Evolutionary conservation across 1,140 invertebrate genomes (phyloP).

Genomic region (Zelostemma sp.): DNA sequence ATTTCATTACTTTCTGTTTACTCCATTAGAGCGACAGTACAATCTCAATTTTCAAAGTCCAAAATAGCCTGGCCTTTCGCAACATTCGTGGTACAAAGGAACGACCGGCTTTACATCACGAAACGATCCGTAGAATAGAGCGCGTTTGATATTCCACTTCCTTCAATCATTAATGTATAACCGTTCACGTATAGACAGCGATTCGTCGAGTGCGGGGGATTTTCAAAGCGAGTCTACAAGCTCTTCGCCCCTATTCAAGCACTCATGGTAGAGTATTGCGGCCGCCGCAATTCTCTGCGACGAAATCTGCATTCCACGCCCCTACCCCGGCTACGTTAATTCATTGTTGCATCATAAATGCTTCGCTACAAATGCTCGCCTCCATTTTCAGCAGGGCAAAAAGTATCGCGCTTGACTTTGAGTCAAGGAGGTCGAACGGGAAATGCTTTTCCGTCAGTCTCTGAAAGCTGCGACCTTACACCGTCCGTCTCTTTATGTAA

Average conservation of each 20-base stretch:
- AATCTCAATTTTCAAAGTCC: not conserved
- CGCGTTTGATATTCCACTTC: not conserved
- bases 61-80: not conserved
- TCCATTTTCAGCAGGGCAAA: not conserved
- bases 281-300: too few species aligned
- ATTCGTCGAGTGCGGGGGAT: not conserved
- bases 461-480: slow-evolving; percentile 6
- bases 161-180: not conserved
- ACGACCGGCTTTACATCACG: not conserved
- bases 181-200: not conserved
- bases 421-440: slow-evolving; percentile 15
- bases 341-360: not conserved
- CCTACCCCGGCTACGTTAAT: not conserved
- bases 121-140: not conserved
- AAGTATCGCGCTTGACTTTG: not conserved
- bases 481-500: slow-evolving; percentile 46
- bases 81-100: not conserved
- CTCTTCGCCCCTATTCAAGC: not conserved
- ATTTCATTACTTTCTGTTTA: too few species aligned
- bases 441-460: slow-evolving; percentile 25
- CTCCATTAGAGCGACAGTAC: not conserved
- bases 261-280: too few species aligned
- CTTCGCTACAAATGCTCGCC: not conserved
- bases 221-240: not conserved
- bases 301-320: too few species aligned